Evolutionary conservation across 2,113 vertebrate genomes (phyloP), one percentile per base, ranked within the genome.

Genomic region (Myotis lucifugus): DNA sequence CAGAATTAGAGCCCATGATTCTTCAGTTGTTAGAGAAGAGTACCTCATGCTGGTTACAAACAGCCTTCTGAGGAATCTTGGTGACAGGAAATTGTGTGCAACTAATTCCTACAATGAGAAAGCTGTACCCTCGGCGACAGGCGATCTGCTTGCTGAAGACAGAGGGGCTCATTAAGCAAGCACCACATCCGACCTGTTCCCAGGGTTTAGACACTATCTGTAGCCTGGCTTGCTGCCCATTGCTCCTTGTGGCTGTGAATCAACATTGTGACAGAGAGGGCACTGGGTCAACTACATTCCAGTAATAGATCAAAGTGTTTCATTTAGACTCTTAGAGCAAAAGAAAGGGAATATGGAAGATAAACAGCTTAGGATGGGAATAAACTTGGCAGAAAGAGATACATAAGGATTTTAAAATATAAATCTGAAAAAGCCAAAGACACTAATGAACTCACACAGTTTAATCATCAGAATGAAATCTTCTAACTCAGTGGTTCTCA

Each of bases 251-350:
- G 54, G 85, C 59, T 83, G 25, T 84, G 50, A 86, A 91, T 95
- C 95, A 96, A 56, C 87, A 77, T 19, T 85, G 70, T 73, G 92
- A 92, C 82, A 88, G 83, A 87, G 40, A 95, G 61, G 73, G 42
- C 61, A 69, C 13, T 17, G 40, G 90, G 91, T 91, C 93, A 94
- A 93, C 46, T 19, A 79, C 54, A 83, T 95, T 92, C 83, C 69
- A 61, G 50, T 78, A 94, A 85, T n/a, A 34, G 50, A 92, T 88
- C 88, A 74, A 82, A 93, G 84, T 84, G 42, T 93, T 96, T 93
- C 66, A 48, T 82, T 87, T 96, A 76, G 83, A 76, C 13, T 50
- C 3, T 95, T 79, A 64, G 5, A 90, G 64, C 69, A 88, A 82
- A 79, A 29, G 72, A 83, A 67, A 90, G 90, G 40, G 69, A 52